Base-by-base conservation (phyloP, 2,113 vertebrate species). In the Phrynocephalus versicolor region DNA sequence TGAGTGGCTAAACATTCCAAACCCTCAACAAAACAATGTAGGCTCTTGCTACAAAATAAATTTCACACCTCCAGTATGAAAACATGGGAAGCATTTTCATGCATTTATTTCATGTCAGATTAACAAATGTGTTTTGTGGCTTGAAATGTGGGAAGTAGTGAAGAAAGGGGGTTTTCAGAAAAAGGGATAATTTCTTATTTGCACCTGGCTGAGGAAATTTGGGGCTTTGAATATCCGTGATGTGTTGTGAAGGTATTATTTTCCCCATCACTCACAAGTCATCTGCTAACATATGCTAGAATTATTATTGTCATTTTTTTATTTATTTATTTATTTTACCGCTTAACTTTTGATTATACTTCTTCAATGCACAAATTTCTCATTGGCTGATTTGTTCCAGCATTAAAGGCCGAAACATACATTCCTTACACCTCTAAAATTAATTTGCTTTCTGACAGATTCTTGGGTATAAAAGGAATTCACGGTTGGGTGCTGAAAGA, bases 41-140 rank as follows among this genome's bases (percentile, higher is more conserved):
- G 0, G 0, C 75, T 89, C 80, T n/a, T 55, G 85, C 18, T 89
- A 88, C 55, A 92, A 84, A 94, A 93, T 82, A 92, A 93, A 95
- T 95, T 95, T 96, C 94, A 93, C 89, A 95, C 92, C 84, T 94
- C 87, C 80, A 89, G 72, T 41, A 79, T 76, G 91, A 91, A 91
- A 93, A 88, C 74, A 55, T 87, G 72, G 79, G 88, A 84, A 88
- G 81, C 37, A 21, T 90, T 91, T 89, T 93, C 79, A 92, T 87
- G 84, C 73, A 87, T 92, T 93, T 95, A 89, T 93, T 95, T 94
- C 93, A 90, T 25, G 93, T 91, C 94, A 91, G 89, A 91, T 87
- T 75, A 77, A 87, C 89, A 93, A 93, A 92, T 89, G 89, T 7
- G 45, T 89, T 89, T 79, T 23, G 58, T 86, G 81, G 23, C 57